A percentile compares a stretch with the other conserved stretches of the same genome.
Evolutionary conservation across 1,140 invertebrate genomes (phyloP).

Genomic region (Pseudomyrmex flavicornis): DNA sequence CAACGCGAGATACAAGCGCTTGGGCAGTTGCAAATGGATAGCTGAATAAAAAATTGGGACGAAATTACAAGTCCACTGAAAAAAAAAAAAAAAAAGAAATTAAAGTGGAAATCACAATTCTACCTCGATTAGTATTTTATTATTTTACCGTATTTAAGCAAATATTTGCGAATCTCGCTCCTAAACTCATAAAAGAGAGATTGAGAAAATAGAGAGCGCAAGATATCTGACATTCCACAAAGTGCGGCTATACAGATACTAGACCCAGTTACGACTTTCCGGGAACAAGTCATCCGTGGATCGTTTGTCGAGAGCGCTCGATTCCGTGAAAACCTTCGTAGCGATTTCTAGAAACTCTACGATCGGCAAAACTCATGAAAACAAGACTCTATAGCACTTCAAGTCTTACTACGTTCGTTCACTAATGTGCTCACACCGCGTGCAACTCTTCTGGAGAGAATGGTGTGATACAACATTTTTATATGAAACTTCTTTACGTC

Average conservation of each 20-base stretch:
- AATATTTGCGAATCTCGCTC: neutral
- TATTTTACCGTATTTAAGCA: no score
- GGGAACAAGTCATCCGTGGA: conserved; percentile 14
- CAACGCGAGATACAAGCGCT: neutral
- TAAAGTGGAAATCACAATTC: no score
- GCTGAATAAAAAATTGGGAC: no score
- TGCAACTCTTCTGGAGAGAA: neutral
- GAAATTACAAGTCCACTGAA: no score
- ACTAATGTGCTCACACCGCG: no score
- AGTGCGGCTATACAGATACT: neutral
- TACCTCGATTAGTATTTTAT: no score
- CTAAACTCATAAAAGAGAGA: conserved; percentile 8
- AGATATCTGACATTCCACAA: conserved; percentile 3
- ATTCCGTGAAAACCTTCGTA: conserved; percentile 8
- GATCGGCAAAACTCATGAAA: neutral
- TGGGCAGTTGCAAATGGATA: no score
- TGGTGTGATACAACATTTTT: no score
- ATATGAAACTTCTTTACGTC: no score
- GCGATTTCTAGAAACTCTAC: conserved; percentile 17
- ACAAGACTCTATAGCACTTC: neutral
- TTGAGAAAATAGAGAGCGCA: neutral
- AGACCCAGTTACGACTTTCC: conserved; percentile 25
- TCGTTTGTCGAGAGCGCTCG: neutral
- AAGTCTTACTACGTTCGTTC: neutral
- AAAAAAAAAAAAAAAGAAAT: no score